Evolutionary conservation across 2,113 vertebrate genomes (phyloP).

Genomic region (Psilopsiagon aymara): DNA sequence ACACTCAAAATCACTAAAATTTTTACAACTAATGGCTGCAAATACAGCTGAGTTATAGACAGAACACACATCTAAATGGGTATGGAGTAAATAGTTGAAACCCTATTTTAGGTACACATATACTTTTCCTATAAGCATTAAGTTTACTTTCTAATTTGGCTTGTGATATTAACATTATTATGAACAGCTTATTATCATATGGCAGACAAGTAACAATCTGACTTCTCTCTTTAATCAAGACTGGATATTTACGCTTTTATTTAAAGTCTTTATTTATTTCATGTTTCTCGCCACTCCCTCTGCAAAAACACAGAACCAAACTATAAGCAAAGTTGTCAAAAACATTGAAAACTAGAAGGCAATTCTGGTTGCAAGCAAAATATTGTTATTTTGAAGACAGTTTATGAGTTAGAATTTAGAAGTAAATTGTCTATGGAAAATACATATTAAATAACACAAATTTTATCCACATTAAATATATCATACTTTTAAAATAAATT

Average conservation of each 20-base stretch:
- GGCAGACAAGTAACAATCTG: neutral
- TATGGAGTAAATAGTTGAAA: neutral
- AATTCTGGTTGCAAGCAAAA: neutral
- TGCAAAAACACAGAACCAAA: neutral
- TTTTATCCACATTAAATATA: neutral
- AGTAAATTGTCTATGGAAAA: neutral
- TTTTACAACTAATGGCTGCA: neutral
- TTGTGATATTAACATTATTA: neutral
- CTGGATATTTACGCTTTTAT: neutral
- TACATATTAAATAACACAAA: neutral
- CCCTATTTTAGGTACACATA: neutral
- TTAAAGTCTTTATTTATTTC: neutral
- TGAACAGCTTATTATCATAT: neutral
- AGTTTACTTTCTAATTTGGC: constrained; percentile 14
- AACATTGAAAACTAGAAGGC: neutral
- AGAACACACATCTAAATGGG: neutral
- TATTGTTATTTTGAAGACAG: neutral
- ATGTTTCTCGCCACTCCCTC: neutral
- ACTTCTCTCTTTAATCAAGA: constrained; percentile 3
- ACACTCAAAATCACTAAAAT: neutral
- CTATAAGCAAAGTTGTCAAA: neutral
- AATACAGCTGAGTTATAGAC: neutral
- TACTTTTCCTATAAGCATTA: neutral
- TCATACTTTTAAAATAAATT: neutral
- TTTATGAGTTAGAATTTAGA: neutral